A percentile compares a stretch with the other conserved stretches of the same genome.
Conservation (phyloP, 2,888 invertebrate genomes). For the Netelia fuscicornis region DNA sequence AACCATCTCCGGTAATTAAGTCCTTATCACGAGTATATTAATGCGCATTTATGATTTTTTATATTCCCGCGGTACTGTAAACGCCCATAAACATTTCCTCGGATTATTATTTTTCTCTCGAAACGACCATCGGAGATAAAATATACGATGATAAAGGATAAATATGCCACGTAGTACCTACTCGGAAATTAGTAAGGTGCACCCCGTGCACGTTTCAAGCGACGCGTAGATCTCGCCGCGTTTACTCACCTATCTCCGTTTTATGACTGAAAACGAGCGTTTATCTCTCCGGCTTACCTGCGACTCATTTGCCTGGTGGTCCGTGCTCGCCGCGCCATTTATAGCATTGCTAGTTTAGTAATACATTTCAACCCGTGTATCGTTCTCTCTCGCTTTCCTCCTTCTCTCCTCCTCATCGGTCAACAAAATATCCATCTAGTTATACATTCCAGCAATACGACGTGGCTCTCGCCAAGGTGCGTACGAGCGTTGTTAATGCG, state of each 20-base stretch:
- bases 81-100: not conserved
- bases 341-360: not conserved
- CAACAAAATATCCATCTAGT: too few species aligned
- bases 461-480: too few species aligned
- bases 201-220: slow-evolving; percentile 14
- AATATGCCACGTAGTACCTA: not conserved
- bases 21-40: not conserved
- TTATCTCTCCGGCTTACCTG: slow-evolving; percentile 57
- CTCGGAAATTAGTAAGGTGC: not conserved
- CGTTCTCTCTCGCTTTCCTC: slow-evolving; percentile 8
- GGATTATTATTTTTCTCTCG: not conserved
- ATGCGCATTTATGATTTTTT: not conserved
- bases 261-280: slow-evolving; percentile 55
- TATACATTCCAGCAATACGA: too few species aligned
- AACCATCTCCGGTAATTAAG: not conserved
- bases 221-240: slow-evolving; percentile 8
- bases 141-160: not conserved
- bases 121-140: not conserved
- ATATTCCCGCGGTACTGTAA: not conserved
- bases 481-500: too few species aligned
- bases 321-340: not conserved
- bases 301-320: slow-evolving; percentile 61
- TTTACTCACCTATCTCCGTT: slow-evolving; percentile 59
- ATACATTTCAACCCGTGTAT: not conserved
- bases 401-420: too few species aligned